A percentile compares a stretch with the other conserved stretches of the same genome.
These are phyloP conservation scores for Hybognathus amarus DNA, from an alignment of 2,797 vertebrate genomes.

Conservation along the genomic window DNA sequence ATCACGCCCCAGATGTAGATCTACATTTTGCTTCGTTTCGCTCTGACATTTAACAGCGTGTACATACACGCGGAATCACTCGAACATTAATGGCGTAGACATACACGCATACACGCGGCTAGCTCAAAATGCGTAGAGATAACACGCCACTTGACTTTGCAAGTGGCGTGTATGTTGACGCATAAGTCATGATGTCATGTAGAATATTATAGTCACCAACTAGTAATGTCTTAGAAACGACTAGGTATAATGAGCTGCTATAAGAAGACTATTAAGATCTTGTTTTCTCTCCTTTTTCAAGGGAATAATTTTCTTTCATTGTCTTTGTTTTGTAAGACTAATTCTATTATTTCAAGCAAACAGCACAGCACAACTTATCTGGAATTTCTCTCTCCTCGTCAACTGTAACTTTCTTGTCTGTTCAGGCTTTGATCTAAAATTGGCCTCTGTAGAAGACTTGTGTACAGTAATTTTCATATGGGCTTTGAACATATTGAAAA, in stretches of 20 bases:
- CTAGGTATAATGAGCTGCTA: not conserved
- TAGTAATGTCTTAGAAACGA: not conserved
- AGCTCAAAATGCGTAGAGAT: too few relatives aligned
- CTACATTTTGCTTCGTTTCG: too few relatives aligned
- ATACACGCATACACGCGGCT: too few relatives aligned
- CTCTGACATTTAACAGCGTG: too few relatives aligned
- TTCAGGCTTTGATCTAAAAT: conserved; percentile 80
- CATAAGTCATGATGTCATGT: too few relatives aligned
- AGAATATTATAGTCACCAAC: not conserved
- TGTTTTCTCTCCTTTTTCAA: conserved; percentile 20
- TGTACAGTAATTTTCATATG: conserved; percentile 82
- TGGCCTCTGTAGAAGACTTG: conserved; percentile 75
- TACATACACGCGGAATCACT: too few relatives aligned
- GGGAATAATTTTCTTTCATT: not conserved
- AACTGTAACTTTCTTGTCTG: conserved; percentile 54
- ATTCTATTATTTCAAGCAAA: conserved; percentile 67
- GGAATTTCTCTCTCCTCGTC: conserved; percentile 52
- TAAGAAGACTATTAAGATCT: not conserved
- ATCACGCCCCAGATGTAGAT: too few relatives aligned
- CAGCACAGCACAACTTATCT: conserved; percentile 41
- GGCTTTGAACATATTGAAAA: conserved; percentile 94
- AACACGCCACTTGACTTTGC: too few relatives aligned
- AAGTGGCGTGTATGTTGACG: too few relatives aligned
- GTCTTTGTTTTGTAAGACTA: conserved; percentile 52
- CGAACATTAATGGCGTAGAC: too few relatives aligned